Percentiles rank a stretch among this genome's conserved stretches.
Conservation (phyloP, 2,797 vertebrate species). For the Crenuchus spilurus region DNA sequence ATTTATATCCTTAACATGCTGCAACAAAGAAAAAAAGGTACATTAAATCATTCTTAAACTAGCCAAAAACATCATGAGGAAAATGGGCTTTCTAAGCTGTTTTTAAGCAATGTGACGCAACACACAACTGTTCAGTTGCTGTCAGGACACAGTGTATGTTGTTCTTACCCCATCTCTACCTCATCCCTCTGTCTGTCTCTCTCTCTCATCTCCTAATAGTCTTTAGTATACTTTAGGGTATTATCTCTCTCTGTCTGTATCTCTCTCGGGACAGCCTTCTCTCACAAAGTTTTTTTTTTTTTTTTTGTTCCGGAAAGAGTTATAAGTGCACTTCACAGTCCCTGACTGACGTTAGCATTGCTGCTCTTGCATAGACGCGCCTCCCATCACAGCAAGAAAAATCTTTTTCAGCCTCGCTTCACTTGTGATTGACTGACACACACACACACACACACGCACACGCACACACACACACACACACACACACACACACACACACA, state of each 20-base stretch:
- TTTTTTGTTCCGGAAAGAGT: conserved; percentile 53
- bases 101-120: too few species aligned
- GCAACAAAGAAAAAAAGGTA: too few species aligned
- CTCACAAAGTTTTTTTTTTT: conserved; percentile 52
- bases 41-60: too few species aligned
- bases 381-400: conserved; percentile 41
- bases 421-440: conserved; percentile 59
- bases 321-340: conserved; percentile 69
- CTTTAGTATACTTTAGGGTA: too few species aligned
- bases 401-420: conserved; percentile 50
- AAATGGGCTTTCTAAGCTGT: too few species aligned
- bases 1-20: too few species aligned
- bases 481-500: background rate
- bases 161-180: background rate
- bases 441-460: background rate
- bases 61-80: too few species aligned
- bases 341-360: conserved; percentile 64
- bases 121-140: too few species aligned
- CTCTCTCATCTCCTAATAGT: background rate
- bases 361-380: conserved; percentile 47
- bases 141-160: too few species aligned
- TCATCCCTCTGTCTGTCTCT: conserved; percentile 39
- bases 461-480: background rate
- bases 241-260: conserved; percentile 33
- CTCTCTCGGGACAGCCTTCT: conserved; percentile 1